Evolutionary conservation across 30 jellyfish, hydroid and myxozoan species (phyloP).

Genomic region (Turritopsis dohrnii): DNA sequence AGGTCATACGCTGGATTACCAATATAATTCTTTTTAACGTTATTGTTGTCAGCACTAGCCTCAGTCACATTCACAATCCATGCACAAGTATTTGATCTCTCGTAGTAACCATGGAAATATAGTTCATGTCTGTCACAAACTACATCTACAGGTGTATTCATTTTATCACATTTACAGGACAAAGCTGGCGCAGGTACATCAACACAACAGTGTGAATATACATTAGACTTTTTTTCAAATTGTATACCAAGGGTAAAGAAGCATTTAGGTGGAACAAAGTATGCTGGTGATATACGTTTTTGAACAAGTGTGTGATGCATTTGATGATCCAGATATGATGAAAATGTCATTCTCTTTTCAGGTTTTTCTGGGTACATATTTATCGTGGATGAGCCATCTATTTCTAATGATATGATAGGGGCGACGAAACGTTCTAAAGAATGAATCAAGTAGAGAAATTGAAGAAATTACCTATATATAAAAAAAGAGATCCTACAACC

Average conservation of each 20-base stretch:
- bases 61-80: background rate
- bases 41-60: background rate
- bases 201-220: background rate
- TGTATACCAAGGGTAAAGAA: background rate
- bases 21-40: background rate
- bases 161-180: background rate
- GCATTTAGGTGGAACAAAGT: background rate
- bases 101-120: background rate
- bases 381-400: background rate
- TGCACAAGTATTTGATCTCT: background rate
- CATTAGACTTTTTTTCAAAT: background rate
- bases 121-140: background rate
- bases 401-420: background rate
- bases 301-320: slow-evolving; percentile 13
- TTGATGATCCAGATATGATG: slow-evolving; percentile 4
- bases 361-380: background rate
- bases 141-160: background rate
- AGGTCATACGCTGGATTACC: slow-evolving; percentile 1
- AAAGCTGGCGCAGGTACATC: background rate
- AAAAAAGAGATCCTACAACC: too few species aligned
- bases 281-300: slow-evolving; percentile 1
- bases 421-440: background rate
- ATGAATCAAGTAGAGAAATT: background rate
- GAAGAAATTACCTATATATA: background rate
- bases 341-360: background rate